Evolutionary conservation across 1,140 invertebrate species (phyloP), one percentile per base, ranked within the genome.

Genomic region (Ostrea denselamellosa): DNA sequence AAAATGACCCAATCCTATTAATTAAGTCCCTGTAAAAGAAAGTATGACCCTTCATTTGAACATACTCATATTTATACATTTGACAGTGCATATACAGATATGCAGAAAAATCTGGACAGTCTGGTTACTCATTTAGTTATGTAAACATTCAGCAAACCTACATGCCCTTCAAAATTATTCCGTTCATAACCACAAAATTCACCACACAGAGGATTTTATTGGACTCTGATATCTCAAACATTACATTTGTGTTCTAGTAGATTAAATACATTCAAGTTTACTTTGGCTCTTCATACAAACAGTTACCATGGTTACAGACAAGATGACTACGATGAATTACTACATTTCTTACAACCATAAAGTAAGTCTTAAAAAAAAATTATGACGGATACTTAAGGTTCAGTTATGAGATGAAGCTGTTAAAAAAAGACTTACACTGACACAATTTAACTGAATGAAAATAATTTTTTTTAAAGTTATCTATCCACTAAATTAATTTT

Each of bases 161-260:
- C 34, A 44, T 44, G 34, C 34, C 34, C 34, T 44, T 44, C 34
- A 44, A 44, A 44, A 44, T 44, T 5, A 44, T 62, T 62, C 19
- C 19, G 56, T 19, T 12, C 56, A 58, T 62, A n/a, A 77, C 12
- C 12, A 77, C 22, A 14, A 77, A 34, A 10, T 28, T 77, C 68
- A 77, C 68, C 68, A 77, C 68, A 77, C 68, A 77, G 68, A 77
- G 68, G 68, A 77, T 77, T 77, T 77, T 77, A 77, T 77, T 77
- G 68, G 68, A 77, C 68, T 77, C 68, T 77, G 68, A 77, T 77
- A 77, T 77, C 68, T 77, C 68, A 77, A 77, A 77, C 68, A 77
- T 77, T 77, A 77, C 68, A 77, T 77, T 77, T 77, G 68, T 77
- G 68, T 77, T 77, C 68, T 77, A 77, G 28, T 77, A 28, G 25